Evolutionary conservation across 2,888 invertebrate species (phyloP), one percentile per base, ranked within the genome.

Genomic region (Megastigmus dorsalis): DNA sequence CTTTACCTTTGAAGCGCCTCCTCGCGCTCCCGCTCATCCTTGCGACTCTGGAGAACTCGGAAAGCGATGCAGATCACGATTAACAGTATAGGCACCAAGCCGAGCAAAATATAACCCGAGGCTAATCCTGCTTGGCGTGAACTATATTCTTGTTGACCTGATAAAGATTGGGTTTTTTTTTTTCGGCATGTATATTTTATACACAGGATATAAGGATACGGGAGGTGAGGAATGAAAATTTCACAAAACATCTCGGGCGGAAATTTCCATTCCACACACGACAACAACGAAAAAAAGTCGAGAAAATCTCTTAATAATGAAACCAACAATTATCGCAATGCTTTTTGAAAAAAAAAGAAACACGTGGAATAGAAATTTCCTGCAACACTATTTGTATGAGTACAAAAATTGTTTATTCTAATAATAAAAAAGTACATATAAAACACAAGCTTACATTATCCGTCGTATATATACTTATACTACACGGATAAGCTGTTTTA

Each of bases 91-190:
- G 96, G 95, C 82, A 96, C 89, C 87, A 96, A 89, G 76, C 95
- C 91, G 41, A 93, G 93, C 78, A 95, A 89, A 80, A 95, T 92
- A 87, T 95, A 92, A 79, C 94, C 95, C 85, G 93, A 91, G 4
- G 95, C 94, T 23, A 93, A 89, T 28, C 95, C 95, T 41, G 94
- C 92, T 80, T 93, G 92, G 60, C 94, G 91, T 0, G 94, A 91
- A 26, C 93, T 93, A 87, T 94, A 95, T 88, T 95, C 95, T 86
- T 94, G 93, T 80, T 93, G 92, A 82, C 94, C 95, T 95, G 89
- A 43, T 75, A 33, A 41, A 45, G n/a, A n/a, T n/a, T n/a, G n/a
- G n/a, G n/a, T n/a, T n/a, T n/a, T n/a, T 60, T 59, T 52, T 48
- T 23, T 54, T 59, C 4, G 6, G 26, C 36, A 36, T 57, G 36